A percentile compares a stretch with the other conserved stretches of the same genome.
phyloP scores from a whole-genome alignment of 2,113 vertebrate species.

The Neotoma lepida region DNA sequence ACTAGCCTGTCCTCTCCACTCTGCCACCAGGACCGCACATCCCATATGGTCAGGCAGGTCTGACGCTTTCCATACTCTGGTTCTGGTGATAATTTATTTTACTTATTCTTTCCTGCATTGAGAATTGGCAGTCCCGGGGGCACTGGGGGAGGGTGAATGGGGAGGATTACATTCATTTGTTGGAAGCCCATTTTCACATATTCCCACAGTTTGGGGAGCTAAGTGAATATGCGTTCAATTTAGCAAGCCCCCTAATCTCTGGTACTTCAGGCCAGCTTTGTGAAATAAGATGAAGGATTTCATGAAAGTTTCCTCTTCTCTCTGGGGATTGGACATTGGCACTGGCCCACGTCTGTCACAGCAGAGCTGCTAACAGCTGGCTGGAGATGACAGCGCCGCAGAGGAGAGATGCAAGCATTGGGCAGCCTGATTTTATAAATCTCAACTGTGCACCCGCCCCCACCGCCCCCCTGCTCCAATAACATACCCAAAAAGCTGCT shows the following conservation, averaged over 20 bases:
- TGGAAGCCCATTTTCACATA: neutral
- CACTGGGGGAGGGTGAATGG: too few relatives aligned
- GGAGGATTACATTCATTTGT: neutral
- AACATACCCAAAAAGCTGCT: conserved; percentile 18
- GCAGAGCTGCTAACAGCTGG: conserved; percentile 81
- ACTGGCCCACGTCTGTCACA: conserved; percentile 74
- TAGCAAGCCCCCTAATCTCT: conserved; percentile 80
- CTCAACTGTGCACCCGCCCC: conserved; percentile 52
- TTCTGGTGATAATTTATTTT: conserved; percentile 76
- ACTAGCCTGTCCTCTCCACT: conserved; percentile 50
- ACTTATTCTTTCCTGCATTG: conserved; percentile 69
- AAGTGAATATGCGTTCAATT: conserved; percentile 77
- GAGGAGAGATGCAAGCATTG: conserved; percentile 70
- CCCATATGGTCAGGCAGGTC: conserved; percentile 75
- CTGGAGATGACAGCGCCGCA: conserved; percentile 73
- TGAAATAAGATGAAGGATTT: conserved; percentile 82
- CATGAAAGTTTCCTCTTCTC: conserved; percentile 78
- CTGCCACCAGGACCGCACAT: conserved; percentile 72
- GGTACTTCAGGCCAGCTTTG: conserved; percentile 81
- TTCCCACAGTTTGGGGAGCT: conserved; percentile 60
- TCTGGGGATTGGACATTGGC: conserved; percentile 75
- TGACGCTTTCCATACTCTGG: conserved; percentile 71
- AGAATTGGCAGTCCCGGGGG: neutral
- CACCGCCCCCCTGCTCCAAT: neutral
- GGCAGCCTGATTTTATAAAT: conserved; percentile 74